phyloP scores from a whole-genome alignment of 2,888 invertebrate genomes.

The Psococerastis gibbosa region DNA sequence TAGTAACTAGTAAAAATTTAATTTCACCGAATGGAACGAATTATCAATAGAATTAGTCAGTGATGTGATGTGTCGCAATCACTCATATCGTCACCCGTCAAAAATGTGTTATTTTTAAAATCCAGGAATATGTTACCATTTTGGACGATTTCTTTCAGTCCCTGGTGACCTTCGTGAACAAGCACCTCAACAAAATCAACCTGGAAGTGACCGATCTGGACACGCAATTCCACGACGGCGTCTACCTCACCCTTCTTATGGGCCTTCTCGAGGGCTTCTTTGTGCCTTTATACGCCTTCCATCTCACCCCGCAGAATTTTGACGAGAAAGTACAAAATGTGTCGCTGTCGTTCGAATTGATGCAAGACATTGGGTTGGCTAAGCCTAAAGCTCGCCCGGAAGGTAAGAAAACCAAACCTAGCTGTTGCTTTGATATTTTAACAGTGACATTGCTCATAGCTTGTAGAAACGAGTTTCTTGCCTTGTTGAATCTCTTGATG shows the following conservation, averaged over 20 bases:
- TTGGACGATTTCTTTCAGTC: conserved; percentile 57
- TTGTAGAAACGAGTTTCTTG: too few species aligned
- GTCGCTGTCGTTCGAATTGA: conserved; percentile 87
- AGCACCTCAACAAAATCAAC: conserved; percentile 90
- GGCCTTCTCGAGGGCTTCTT: conserved; percentile 95
- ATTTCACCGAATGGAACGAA: too few species aligned
- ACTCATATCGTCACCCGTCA: too few species aligned
- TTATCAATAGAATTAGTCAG: too few species aligned
- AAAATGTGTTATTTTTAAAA: too few species aligned
- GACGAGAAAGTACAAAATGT: conserved; percentile 95
- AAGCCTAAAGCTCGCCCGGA: conserved; percentile 91
- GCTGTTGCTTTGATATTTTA: neutral
- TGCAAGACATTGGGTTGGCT: conserved; percentile 89
- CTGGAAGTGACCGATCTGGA: conserved; percentile 88
- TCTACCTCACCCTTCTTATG: conserved; percentile 85
- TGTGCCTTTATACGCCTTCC: conserved; percentile 85
- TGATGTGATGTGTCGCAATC: too few species aligned
- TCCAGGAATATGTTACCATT: neutral
- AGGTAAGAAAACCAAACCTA: conserved; percentile 35
- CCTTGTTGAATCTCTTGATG: too few species aligned
- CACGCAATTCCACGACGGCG: conserved; percentile 92
- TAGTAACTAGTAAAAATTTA: too few species aligned
- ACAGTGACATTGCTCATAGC: conserved; percentile 8
- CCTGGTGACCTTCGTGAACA: conserved; percentile 94
- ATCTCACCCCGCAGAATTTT: conserved; percentile 76